Conservation (phyloP, 2,113 vertebrate species). For the Cavia aperea region DNA sequence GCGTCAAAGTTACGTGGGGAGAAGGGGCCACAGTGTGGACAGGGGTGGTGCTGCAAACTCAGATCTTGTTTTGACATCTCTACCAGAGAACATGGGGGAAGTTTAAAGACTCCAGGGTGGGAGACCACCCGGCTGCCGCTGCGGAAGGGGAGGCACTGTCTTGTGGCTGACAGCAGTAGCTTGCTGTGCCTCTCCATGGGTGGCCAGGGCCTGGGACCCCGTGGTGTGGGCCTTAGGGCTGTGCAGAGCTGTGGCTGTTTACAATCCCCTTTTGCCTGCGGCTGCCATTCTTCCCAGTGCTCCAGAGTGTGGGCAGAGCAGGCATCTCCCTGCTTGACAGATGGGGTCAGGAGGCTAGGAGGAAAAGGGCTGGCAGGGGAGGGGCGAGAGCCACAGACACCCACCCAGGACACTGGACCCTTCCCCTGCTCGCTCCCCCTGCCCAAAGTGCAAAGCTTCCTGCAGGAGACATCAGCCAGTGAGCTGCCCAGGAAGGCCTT, state of each 20-base stretch:
- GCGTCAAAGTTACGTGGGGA: constrained; percentile 74
- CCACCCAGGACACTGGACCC: background rate
- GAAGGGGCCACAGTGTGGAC: constrained; percentile 35
- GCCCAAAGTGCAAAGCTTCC: background rate
- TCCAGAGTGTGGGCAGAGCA: background rate
- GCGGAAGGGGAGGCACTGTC: constrained; percentile 11
- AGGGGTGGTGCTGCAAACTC: background rate
- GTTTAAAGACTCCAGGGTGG: constrained; percentile 28
- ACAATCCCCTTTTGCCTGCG: background rate
- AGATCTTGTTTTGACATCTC: background rate
- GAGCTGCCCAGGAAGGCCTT: too few relatives aligned
- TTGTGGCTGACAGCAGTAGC: constrained; percentile 5
- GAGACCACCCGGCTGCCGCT: background rate
- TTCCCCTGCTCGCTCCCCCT: background rate
- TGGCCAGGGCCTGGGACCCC: background rate
- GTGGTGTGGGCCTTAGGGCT: background rate
- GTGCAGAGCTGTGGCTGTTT: constrained; percentile 40
- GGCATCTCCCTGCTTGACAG: background rate
- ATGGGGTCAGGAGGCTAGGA: constrained; percentile 9
- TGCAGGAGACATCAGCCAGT: background rate
- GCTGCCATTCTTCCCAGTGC: background rate
- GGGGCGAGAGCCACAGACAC: background rate
- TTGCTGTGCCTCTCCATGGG: background rate
- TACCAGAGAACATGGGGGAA: constrained; percentile 40
- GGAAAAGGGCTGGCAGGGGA: background rate